Percentiles rank a stretch among this genome's conserved stretches.
Conservation (phyloP, 1,140 invertebrate species). For the Epicauta chinensis region DNA sequence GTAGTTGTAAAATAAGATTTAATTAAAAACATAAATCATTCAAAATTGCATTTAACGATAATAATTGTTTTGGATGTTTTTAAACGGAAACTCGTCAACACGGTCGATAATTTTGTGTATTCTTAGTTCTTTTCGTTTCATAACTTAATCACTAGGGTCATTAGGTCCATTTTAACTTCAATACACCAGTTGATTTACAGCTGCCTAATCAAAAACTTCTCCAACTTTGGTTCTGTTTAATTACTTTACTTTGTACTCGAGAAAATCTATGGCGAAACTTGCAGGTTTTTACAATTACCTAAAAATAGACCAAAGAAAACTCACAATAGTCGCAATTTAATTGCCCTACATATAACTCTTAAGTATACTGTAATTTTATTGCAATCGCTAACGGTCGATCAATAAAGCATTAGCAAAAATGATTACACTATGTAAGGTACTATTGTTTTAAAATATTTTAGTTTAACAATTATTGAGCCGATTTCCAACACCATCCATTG, state of each 20-base stretch:
- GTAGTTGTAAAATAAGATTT: slow-evolving; percentile 11
- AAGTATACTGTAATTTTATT: no score
- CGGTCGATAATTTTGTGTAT: slow-evolving; percentile 14
- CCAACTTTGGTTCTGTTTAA: slow-evolving; percentile 31
- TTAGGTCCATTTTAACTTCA: slow-evolving; percentile 31
- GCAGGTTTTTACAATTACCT: slow-evolving; percentile 10
- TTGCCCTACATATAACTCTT: no score
- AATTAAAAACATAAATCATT: slow-evolving; percentile 18
- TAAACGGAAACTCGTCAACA: slow-evolving; percentile 8
- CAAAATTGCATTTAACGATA: slow-evolving; percentile 14
- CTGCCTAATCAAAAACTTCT: slow-evolving; percentile 32
- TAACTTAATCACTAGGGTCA: slow-evolving; percentile 31
- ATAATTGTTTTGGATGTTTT: slow-evolving; percentile 15
- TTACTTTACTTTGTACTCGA: slow-evolving; percentile 30
- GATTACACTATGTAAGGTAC: no score
- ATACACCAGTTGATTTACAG: slow-evolving; percentile 30
- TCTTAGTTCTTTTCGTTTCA: slow-evolving; percentile 16
- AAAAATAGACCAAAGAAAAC: neutral
- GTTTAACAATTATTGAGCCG: no score
- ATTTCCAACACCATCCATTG: no score
- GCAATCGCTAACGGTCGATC: no score
- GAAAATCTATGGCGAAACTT: slow-evolving; percentile 16
- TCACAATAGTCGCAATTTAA: no score
- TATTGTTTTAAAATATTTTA: no score
- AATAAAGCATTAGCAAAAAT: no score